Evolutionary conservation across 2,888 invertebrate species (phyloP).

Genomic region (Drosophila sordidula): DNA sequence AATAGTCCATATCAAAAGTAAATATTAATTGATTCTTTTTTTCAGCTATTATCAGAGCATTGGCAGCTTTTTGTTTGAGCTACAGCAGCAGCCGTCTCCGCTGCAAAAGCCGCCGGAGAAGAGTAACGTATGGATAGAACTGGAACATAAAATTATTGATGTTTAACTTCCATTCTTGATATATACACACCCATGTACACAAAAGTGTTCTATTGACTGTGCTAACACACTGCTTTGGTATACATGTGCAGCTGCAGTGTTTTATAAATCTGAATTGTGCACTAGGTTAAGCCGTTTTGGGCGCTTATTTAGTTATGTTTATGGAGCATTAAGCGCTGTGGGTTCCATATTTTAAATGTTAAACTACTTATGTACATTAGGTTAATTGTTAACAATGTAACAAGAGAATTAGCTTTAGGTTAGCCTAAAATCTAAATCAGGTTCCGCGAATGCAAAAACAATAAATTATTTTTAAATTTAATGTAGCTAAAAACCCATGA

Average conservation of each 20-base stretch:
- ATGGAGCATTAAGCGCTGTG: constrained; percentile 27
- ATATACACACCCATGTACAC: constrained; percentile 24
- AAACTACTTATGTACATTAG: constrained; percentile 48
- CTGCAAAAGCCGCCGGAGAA: constrained; percentile 84
- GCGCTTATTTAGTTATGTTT: constrained; percentile 42
- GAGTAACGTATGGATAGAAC: constrained; percentile 84
- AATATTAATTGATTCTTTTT: constrained; percentile 10
- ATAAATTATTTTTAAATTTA: constrained; percentile 48
- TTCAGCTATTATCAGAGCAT: constrained; percentile 84
- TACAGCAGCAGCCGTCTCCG: constrained; percentile 82
- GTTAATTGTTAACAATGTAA: constrained; percentile 54
- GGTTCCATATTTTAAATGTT: constrained; percentile 59
- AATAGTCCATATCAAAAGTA: not conserved
- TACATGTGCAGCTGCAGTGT: constrained; percentile 24
- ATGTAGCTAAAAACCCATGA: constrained; percentile 52
- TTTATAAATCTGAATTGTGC: constrained; percentile 46
- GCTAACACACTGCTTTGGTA: constrained; percentile 70
- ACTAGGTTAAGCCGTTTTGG: constrained; percentile 43
- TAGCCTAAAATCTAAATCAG: constrained; percentile 54
- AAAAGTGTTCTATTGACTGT: constrained; percentile 76
- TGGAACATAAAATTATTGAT: constrained; percentile 77
- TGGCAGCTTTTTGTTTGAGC: constrained; percentile 81
- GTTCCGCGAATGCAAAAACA: constrained; percentile 48
- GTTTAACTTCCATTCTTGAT: constrained; percentile 47
- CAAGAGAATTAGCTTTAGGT: constrained; percentile 38